Base-by-base conservation (phyloP, 2,797 vertebrate genomes). In the Aeoliscus strigatus region DNA sequence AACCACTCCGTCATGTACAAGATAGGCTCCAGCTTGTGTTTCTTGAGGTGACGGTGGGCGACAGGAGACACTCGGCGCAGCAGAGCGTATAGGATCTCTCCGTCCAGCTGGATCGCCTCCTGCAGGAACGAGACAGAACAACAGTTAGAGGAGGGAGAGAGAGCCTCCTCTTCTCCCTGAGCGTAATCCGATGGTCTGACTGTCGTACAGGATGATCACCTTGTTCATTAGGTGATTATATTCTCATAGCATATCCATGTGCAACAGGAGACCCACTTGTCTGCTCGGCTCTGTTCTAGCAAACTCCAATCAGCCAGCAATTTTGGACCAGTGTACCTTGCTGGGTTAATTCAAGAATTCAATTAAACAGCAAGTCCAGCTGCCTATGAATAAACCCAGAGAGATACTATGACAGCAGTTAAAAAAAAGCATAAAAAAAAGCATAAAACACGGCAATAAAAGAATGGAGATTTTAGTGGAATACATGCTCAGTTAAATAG, bases 1-100 rank as follows among this genome's bases (percentile, higher is more conserved):
- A 98, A 97, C 96, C 96, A 99, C 80, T 99, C 96, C 0, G 96
- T 99, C 96, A 99, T 98, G 84, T 97, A 99, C 14, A 99, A 87
- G 75, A 96, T 88, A 6, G 96, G 94, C 39, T 98, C 96, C 0
- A 99, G 84, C 78, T 94, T 94, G 80, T 98, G 89, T 62, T 91
- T 94, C 85, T 91, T 94, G 46, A 99, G 86, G 71, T 99, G 96
- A 28, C 89, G 89, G 75, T 97, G 81, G 36, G 94, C 93, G 41
- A 87, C 70, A 0, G 92, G 86, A 0, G 90, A 96, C 33, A 94
- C 90, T 29, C 87, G 89, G 37, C 87, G 90, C 63, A 98, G 89
- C 63, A 99, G 83, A 0, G 93, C 92, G 32, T 92, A 89, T 31
- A 98, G 91, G 66, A 97, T 97, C 88, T 97, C 91, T 27, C 96